Evolutionary conservation across 2,113 vertebrate species (phyloP).

Genomic region (Hipposideros armiger): DNA sequence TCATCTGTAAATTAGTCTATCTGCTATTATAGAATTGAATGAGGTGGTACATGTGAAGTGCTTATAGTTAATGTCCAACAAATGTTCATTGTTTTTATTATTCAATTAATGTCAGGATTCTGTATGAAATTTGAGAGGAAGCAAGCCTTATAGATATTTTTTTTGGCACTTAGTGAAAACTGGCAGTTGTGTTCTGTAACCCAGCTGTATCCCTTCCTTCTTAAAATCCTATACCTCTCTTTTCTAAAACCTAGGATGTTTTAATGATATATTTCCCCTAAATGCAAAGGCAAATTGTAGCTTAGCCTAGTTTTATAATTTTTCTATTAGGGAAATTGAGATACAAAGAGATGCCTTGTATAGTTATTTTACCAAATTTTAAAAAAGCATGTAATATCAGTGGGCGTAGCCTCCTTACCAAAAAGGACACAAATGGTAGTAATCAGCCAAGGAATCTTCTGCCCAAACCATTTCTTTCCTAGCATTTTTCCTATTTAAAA

Average conservation of each 20-base stretch:
- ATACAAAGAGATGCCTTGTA: neutral
- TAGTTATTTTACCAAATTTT: neutral
- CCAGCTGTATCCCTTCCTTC: neutral
- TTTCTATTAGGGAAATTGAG: neutral
- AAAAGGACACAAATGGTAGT: neutral
- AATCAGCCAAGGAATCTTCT: neutral
- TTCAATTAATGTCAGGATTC: neutral
- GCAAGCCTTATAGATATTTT: neutral
- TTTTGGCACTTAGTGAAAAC: neutral
- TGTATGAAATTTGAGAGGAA: neutral
- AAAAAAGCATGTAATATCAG: neutral
- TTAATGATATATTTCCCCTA: neutral
- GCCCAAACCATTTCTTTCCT: neutral
- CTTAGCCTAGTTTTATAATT: neutral
- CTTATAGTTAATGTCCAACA: neutral
- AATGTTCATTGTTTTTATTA: conserved; percentile 17
- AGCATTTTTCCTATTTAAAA: neutral
- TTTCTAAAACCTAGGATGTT: neutral
- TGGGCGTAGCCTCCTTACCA: neutral
- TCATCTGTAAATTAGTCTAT: neutral
- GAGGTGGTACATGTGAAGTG: neutral
- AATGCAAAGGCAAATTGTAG: neutral
- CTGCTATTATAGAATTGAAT: neutral
- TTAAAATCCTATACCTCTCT: neutral
- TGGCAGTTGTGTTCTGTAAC: neutral